phyloP scores from a whole-genome alignment of 2,113 vertebrate species.

The Tupaia tana region DNA sequence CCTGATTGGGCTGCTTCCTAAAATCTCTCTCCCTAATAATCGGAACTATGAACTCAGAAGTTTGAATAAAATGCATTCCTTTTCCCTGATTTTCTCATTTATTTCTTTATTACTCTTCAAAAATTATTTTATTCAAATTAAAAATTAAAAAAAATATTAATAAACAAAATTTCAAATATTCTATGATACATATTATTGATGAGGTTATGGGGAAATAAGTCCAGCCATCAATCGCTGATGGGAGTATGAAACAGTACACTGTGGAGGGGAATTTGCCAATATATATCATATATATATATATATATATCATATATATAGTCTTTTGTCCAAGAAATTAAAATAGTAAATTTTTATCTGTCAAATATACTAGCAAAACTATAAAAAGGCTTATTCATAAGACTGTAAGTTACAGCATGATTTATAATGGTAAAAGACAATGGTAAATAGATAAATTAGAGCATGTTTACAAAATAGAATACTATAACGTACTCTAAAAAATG shows the following conservation, averaged over 20 bases:
- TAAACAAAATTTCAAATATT: constrained; percentile 1
- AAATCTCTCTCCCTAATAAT: background rate
- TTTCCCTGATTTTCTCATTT: background rate
- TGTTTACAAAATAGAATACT: background rate
- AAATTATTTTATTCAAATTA: constrained; percentile 28
- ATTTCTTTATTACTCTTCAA: constrained; percentile 27
- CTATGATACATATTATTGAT: constrained; percentile 14
- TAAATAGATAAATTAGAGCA: background rate
- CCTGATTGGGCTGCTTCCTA: too few relatives aligned
- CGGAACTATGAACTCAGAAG: background rate
- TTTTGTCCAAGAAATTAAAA: background rate
- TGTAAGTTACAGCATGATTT: background rate
- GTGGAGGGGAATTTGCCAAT: background rate
- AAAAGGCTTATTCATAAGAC: background rate
- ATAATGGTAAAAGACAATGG: background rate
- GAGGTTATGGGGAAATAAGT: background rate
- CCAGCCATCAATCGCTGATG: background rate
- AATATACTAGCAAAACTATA: background rate
- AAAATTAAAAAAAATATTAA: constrained; percentile 5
- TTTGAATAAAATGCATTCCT: background rate
- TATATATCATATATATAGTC: background rate
- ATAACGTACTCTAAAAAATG: background rate
- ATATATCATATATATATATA: background rate
- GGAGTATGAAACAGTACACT: background rate
- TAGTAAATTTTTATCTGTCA: constrained; percentile 15